Evolutionary conservation across 2,888 invertebrate genomes (phyloP).

Genomic region (Prenolepis imparis): DNA sequence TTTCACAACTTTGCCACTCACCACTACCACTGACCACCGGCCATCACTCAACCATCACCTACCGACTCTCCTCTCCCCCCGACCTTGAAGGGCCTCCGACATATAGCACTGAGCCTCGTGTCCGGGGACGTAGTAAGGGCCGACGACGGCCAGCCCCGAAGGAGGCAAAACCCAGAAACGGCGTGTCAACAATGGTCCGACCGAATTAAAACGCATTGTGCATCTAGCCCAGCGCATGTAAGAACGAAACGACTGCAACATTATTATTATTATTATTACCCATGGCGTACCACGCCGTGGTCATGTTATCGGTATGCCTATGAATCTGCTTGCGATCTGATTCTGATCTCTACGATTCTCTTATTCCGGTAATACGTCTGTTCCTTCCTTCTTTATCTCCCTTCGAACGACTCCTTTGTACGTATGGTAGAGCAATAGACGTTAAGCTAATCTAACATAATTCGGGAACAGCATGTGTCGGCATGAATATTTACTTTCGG

Average conservation of each 20-base stretch:
- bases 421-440: conserved; percentile 59
- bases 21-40: conserved; percentile 68
- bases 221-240: conserved; percentile 86
- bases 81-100: conserved; percentile 81
- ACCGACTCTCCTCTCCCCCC: conserved; percentile 44
- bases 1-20: conserved; percentile 67
- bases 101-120: conserved; percentile 87
- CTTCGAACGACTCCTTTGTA: conserved; percentile 47
- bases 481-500: conserved; percentile 60
- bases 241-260: conserved; percentile 75
- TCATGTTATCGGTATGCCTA: conserved; percentile 72
- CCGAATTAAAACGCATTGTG: conserved; percentile 87
- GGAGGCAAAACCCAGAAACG: conserved; percentile 82
- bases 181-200: conserved; percentile 78
- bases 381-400: not conserved
- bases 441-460: conserved; percentile 41
- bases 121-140: conserved; percentile 86
- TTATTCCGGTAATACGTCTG: not conserved
- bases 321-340: conserved; percentile 49
- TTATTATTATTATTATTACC: conserved; percentile 25
- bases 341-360: conserved; percentile 15
- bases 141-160: conserved; percentile 85
- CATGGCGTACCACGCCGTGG: conserved; percentile 69
- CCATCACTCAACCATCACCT: conserved; percentile 73
- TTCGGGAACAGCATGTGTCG: conserved; percentile 62